Percentiles rank a stretch among this genome's conserved stretches.
phyloP scores from a whole-genome alignment of 2,888 invertebrate genomes.

The Tridacna crocea region DNA sequence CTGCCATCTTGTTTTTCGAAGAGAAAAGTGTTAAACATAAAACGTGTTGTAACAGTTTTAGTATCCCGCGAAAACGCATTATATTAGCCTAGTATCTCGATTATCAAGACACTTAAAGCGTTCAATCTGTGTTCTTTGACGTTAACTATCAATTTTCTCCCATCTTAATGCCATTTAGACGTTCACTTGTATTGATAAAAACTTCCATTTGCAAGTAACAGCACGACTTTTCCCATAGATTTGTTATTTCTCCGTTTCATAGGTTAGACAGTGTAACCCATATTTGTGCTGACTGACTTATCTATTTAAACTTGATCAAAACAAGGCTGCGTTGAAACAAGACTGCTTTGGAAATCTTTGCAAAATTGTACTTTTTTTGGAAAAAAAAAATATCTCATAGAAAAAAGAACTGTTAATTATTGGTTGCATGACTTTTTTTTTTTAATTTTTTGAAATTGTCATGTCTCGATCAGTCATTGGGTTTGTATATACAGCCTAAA shows the following conservation, averaged over 20 bases:
- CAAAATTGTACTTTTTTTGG: not conserved
- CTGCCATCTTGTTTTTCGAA: no score
- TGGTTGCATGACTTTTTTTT: no score
- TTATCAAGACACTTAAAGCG: conserved; percentile 21
- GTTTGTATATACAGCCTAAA: no score
- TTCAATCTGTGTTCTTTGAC: conserved; percentile 24
- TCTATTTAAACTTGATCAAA: not conserved
- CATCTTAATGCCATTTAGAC: conserved; percentile 16
- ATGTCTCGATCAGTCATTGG: no score
- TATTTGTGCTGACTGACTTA: not conserved
- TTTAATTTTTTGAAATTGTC: no score
- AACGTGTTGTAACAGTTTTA: conserved; percentile 3
- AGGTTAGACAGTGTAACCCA: not conserved
- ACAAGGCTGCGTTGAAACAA: not conserved
- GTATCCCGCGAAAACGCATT: conserved; percentile 20
- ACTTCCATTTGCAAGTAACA: conserved; percentile 10
- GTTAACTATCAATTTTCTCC: conserved; percentile 28
- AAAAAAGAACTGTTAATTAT: not conserved
- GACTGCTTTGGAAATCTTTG: not conserved
- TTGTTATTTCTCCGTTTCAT: not conserved
- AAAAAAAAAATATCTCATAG: not conserved
- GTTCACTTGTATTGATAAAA: conserved; percentile 25
- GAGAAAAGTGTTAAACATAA: conserved; percentile 4
- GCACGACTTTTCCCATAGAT: not conserved
- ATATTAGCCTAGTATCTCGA: conserved; percentile 9